These are phyloP conservation scores for Sebastes jordani DNA, from an alignment of 2,797 vertebrate genomes.

Conservation along the genomic window DNA sequence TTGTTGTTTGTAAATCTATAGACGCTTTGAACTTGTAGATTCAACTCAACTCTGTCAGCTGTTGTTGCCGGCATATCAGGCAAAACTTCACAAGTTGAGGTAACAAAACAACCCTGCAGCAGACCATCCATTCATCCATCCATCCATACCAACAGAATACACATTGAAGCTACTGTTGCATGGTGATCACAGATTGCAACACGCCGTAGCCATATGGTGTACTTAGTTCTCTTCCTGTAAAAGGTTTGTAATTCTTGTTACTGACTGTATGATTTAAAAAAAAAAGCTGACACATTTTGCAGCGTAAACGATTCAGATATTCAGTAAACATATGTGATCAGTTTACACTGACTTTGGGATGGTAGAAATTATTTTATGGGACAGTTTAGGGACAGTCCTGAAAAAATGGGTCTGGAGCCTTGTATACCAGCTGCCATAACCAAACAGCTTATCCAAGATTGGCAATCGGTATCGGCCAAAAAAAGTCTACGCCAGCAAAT, in stretches of 20 bases:
- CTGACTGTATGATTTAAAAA: background rate
- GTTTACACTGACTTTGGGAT: too few relatives aligned
- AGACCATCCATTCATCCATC: conserved; percentile 10
- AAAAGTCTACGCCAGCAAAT: background rate
- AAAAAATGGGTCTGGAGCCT: too few relatives aligned
- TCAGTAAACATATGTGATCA: too few relatives aligned
- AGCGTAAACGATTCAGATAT: background rate
- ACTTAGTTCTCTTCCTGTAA: background rate
- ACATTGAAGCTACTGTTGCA: conserved; percentile 26
- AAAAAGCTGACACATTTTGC: background rate
- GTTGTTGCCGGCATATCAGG: background rate
- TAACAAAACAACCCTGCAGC: conserved; percentile 17
- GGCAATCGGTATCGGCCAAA: too few relatives aligned
- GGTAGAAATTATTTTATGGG: too few relatives aligned
- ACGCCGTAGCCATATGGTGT: conserved; percentile 20
- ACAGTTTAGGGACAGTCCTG: too few relatives aligned
- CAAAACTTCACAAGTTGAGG: conserved; percentile 22
- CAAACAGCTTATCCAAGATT: too few relatives aligned
- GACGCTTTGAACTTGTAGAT: background rate
- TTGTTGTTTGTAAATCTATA: conserved; percentile 9
- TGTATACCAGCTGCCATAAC: too few relatives aligned
- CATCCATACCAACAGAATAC: background rate
- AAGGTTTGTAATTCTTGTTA: background rate
- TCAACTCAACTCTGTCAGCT: background rate
- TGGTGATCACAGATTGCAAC: conserved; percentile 50